Evolutionary conservation across 2,113 vertebrate species (phyloP), one percentile per base, ranked within the genome.

Genomic region (Lota lota): DNA sequence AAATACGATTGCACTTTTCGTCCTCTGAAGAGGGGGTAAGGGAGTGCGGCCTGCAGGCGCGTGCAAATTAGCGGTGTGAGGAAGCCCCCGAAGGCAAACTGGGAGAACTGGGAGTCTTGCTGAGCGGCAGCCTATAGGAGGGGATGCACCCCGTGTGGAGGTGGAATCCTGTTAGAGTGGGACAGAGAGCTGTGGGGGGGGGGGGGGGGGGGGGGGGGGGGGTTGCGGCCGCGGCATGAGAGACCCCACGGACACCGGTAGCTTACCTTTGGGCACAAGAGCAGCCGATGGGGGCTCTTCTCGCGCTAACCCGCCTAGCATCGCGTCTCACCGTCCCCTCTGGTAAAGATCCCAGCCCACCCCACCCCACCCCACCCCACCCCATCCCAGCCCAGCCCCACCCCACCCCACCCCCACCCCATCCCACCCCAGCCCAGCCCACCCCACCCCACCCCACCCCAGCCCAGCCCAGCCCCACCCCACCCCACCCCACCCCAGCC

Each of bases 1-100:
- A 93, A 93, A 93, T 83, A 92, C 92, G 91, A 90, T 90, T 90
- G 90, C 82, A 83, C 89, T 87, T 89, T 84, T 85, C 75, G 83
- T 91, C 91, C 91, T 14, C 40, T 14, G 40, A 47, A 47, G 40
- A 47, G 40, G 40, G 40, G 40, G 40, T 47, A 0, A 47, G 5
- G 40, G 84, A 83, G 91, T 91, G 85, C 86, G 80, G 85, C 90
- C 91, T 90, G 84, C 81, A 78, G 88, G 89, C 89, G 87, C 83
- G 89, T 87, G 87, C 90, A 93, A 90, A 92, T 92, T 89, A 89
- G 90, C 89, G 71, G 88, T 73, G 78, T 64, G 72, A 92, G 90
- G 91, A 93, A 87, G 85, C 87, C 85, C 28, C 78, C 82, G 81
- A 89, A 83, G 89, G 84, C 79, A 7, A 47, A 14, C 12, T 11